Percentiles rank a stretch among this genome's conserved stretches.
Evolutionary conservation across 2,113 vertebrate genomes (phyloP).

Genomic region (Pantherophis guttatus): DNA sequence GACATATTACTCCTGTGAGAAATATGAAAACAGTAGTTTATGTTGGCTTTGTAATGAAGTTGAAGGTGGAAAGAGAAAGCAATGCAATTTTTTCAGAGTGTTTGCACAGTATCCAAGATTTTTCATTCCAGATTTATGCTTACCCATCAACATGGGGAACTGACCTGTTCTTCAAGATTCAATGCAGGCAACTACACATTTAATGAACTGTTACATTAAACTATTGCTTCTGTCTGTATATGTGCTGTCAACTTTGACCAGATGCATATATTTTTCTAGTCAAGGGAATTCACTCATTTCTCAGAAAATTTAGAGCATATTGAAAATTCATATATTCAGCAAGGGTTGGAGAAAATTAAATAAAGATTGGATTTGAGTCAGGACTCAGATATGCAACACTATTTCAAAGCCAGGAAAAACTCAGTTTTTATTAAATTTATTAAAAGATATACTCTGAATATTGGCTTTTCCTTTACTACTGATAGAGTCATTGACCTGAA

Average conservation of each 20-base stretch:
- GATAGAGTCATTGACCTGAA: background rate
- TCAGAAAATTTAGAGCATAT: background rate
- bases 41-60: constrained; percentile 31
- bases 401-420: background rate
- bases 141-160: background rate
- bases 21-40: constrained; percentile 24
- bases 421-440: background rate
- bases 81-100: constrained; percentile 4
- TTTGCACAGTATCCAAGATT: background rate
- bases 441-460: background rate
- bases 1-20: constrained; percentile 33
- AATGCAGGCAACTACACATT: background rate
- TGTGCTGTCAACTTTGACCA: background rate
- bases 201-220: background rate
- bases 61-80: constrained; percentile 24
- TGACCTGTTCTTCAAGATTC: background rate
- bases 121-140: background rate
- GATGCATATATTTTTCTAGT: background rate
- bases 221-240: background rate
- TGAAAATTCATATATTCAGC: background rate
- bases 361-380: background rate
- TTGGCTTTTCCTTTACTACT: background rate
- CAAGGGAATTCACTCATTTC: constrained; percentile 11
- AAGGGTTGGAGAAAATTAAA: background rate
- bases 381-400: background rate